Conservation (phyloP, 2,888 invertebrate genomes). For the Pocota personata region DNA sequence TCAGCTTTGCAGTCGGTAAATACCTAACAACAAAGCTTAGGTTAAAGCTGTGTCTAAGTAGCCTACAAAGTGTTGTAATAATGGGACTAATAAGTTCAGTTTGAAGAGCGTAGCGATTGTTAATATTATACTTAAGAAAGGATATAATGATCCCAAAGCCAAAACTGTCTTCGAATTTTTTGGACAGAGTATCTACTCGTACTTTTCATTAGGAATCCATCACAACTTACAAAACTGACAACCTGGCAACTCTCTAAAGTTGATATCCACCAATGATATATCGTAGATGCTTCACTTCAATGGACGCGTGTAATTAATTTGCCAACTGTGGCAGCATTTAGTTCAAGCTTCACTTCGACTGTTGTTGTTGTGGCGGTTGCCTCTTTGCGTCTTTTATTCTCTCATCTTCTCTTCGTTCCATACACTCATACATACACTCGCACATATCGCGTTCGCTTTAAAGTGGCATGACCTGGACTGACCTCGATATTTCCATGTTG, state of each 20-base stretch:
- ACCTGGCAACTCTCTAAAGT: conserved; percentile 53
- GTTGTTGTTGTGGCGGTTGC: conserved; percentile 1
- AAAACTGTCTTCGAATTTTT: too few relatives aligned
- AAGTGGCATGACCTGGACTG: conserved; percentile 74
- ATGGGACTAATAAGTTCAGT: too few relatives aligned
- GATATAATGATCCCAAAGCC: too few relatives aligned
- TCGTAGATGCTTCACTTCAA: conserved; percentile 70
- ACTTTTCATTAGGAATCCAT: too few relatives aligned
- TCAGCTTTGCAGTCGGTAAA: too few relatives aligned
- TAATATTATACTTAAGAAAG: too few relatives aligned
- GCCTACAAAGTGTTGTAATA: too few relatives aligned
- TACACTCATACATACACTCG: conserved; percentile 12
- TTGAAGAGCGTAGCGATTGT: too few relatives aligned
- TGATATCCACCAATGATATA: conserved; percentile 56
- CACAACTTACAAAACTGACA: too few relatives aligned
- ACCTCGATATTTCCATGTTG: conserved; percentile 73
- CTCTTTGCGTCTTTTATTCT: conserved; percentile 18
- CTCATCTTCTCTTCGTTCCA: conserved; percentile 14
- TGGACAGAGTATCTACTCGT: too few relatives aligned
- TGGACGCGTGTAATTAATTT: conserved; percentile 73
- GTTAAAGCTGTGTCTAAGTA: too few relatives aligned
- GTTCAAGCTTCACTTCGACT: conserved; percentile 51
- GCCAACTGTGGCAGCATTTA: conserved; percentile 73
- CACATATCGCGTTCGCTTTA: conserved; percentile 65
- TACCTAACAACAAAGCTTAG: too few relatives aligned